A percentile compares a stretch with the other conserved stretches of the same genome.
These are phyloP conservation scores for Calidris pugnax DNA, from an alignment of 2,113 vertebrate species.

Conservation along the genomic window DNA sequence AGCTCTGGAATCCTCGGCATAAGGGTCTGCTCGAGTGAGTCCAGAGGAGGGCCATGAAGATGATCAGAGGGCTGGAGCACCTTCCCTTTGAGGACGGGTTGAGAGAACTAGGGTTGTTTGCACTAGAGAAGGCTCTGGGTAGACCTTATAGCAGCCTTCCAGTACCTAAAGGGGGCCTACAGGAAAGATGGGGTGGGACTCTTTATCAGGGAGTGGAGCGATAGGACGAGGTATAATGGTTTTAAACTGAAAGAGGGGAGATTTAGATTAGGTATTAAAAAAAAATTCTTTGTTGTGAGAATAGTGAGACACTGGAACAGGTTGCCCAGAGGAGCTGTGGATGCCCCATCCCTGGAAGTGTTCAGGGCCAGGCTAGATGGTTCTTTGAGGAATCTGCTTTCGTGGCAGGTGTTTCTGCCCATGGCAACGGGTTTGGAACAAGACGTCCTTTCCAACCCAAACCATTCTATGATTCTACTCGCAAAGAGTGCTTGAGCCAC, in stretches of 20 bases:
- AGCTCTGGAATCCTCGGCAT: not conserved
- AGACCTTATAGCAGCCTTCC: not conserved
- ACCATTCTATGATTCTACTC: not conserved
- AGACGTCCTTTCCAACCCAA: not conserved
- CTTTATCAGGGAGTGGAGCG: not conserved
- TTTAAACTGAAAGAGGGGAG: not conserved
- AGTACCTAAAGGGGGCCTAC: not conserved
- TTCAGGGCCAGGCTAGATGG: not conserved
- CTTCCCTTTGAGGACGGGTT: not conserved
- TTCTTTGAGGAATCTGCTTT: not conserved
- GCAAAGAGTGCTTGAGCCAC: not conserved
- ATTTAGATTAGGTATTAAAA: not conserved
- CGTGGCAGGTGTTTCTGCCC: not conserved
- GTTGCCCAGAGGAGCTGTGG: not conserved
- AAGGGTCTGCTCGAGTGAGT: rapidly evolving
- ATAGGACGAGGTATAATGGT: rapidly evolving
- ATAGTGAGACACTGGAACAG: not conserved
- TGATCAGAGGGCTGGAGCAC: not conserved
- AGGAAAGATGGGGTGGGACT: not conserved
- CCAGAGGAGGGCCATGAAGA: not conserved
- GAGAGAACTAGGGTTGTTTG: not conserved
- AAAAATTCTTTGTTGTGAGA: not conserved
- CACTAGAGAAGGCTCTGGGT: not conserved
- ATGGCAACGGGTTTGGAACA: not conserved
- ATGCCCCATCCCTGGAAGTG: rapidly evolving